phyloP scores from a whole-genome alignment of 2,113 vertebrate species.

The Ranitomeya imitator region DNA sequence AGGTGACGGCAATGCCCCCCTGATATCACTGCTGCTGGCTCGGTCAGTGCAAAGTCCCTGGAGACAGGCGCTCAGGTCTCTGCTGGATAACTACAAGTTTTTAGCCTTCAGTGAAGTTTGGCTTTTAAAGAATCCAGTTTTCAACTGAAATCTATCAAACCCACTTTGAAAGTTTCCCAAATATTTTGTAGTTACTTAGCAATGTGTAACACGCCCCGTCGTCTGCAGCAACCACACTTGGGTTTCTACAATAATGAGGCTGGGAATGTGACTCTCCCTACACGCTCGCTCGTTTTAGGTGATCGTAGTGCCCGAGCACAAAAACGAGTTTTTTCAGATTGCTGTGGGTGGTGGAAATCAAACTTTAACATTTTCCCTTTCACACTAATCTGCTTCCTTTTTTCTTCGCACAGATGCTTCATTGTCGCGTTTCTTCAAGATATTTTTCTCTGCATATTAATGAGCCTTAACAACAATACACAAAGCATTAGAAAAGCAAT shows the following conservation, averaged over 20 bases:
- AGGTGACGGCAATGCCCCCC: background rate
- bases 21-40: background rate
- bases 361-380: constrained; percentile 31
- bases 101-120: background rate
- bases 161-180: background rate
- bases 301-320: constrained; percentile 31
- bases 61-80: background rate
- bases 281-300: constrained; percentile 13
- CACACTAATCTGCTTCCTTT: constrained; percentile 34
- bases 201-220: constrained; percentile 26
- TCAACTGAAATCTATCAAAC: background rate
- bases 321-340: constrained; percentile 38
- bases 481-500: constrained; percentile 37
- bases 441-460: constrained; percentile 30
- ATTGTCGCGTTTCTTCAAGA: constrained; percentile 28
- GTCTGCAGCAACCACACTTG: constrained; percentile 10
- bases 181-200: constrained; percentile 46
- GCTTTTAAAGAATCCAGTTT: background rate
- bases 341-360: constrained; percentile 22
- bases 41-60: background rate
- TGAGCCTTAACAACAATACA: constrained; percentile 22
- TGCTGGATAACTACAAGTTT: background rate
- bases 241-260: constrained; percentile 11
- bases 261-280: constrained; percentile 43
- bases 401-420: background rate